Base-by-base conservation (phyloP, 2,888 invertebrate species). In the Caenorhabditis uteleia region DNA sequence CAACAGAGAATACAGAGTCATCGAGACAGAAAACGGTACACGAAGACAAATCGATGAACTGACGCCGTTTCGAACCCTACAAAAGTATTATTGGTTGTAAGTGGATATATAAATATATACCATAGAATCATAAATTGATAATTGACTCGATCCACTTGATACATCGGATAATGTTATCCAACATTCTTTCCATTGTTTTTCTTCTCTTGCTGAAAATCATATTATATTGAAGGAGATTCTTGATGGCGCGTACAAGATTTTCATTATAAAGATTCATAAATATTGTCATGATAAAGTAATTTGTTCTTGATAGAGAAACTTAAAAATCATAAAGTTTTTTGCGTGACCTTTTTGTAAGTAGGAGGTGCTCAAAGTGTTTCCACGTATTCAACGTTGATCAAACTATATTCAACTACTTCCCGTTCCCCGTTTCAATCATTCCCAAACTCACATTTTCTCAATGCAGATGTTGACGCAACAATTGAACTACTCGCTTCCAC, bases 121-220 rank as follows among this genome's bases (percentile, higher is more conserved):
- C 39, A 53, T 43, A 7, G 56, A 46, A 23, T 64, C 64, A 18
- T 25, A 50, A 18, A 64, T 42, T 6, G 64, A 26, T 1, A 66
- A 40, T 12, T 56, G 51, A n/a, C 55, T 55, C 20, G 51, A 39
- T n/a, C 59, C 56, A n/a, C 44, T 39, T 16, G 55, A 31, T 16
- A 18, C 18, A 40, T 59, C 56, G 1, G 66, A 55, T 12, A 59
- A 31, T 12, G 51, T 50, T 36, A 74, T 14, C 51, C 49, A 55
- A 33, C 70, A 71, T 3, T 55, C 40, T 34, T 66, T 65, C 74
- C 74, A 74, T 25, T 56, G 53, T 31, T 71, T 74, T 6, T 74
- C 71, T 60, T 71, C 74, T 34, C 70, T 44, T 2, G 62, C 74
- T 74, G 54, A 14, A 36, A 25, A 40, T 29, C 25, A n/a, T 36